Evolutionary conservation across 2,797 vertebrate genomes (phyloP), one percentile per base, ranked within the genome.

Genomic region (Lemur catta): DNA sequence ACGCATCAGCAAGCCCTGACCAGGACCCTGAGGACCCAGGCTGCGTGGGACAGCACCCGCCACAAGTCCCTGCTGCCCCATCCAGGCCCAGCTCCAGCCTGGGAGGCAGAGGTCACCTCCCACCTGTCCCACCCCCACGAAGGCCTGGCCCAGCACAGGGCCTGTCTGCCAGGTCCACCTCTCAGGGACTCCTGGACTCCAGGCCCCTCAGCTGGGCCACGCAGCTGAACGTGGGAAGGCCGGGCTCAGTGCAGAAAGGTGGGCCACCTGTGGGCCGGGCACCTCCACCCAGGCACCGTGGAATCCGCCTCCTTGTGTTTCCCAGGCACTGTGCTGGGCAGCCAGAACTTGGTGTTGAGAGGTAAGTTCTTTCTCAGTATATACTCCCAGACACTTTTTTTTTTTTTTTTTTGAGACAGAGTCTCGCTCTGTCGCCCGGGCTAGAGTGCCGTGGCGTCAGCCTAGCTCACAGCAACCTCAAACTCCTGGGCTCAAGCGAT

Each of bases 311-410:
- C 33, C 22, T 89, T 84, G 4, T 97, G 30, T 97, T 93, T 95
- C 91, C 81, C 94, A 99, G 98, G 98, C 98, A 75, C 92, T 95
- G 22, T 96, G 43, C 95, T 98, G 95, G 98, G 98, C 98, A 98
- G 96, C 96, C 96, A 18, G 96, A 98, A 50, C 98, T 98, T 71
- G 96, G 98, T 52, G 26, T 98, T 50, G 98, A 99, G 97, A 98
- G 98, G 98, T 98, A 87, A 98, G 98, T 93, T 84, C 95, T 94
- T 96, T 95, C 79, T 65, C 69, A 24, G 9, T 26, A 28, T 26
- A 28, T 26, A 28, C 43, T 46, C 43, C 43, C 43, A 46, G 43
- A 43, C 43, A 43, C 8, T 43, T 43, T 43, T 43, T 46, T 46
- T 9, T 43, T 41, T 41, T 46, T 46, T 46, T 46, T 46, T 46